Evolutionary conservation across 2,888 invertebrate genomes (phyloP).

Genomic region (Pyrgus malvae): DNA sequence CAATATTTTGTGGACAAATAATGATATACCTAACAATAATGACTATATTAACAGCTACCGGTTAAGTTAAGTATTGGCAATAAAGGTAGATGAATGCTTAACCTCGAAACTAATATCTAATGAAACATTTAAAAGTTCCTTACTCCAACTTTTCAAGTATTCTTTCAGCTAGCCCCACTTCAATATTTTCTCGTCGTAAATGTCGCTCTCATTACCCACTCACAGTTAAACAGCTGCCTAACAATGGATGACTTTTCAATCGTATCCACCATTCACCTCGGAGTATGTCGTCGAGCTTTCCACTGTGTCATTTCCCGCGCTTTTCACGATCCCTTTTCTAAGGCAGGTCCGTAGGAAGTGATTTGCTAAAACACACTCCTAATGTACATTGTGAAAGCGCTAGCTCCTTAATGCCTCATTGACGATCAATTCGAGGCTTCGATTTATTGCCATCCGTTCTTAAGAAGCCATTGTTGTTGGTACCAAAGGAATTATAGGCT

Average conservation of each 20-base stretch:
- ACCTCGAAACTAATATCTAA: no score
- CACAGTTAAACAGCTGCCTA: conserved; percentile 8
- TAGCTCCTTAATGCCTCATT: conserved; percentile 73
- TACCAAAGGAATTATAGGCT: conserved; percentile 65
- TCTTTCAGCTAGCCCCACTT: neutral
- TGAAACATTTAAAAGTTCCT: no score
- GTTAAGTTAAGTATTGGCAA: no score
- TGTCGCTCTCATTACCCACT: neutral
- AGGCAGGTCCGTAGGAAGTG: conserved; percentile 66
- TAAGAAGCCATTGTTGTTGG: conserved; percentile 66
- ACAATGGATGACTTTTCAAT: conserved; percentile 77
- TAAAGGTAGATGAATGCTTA: no score
- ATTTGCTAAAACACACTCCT: conserved; percentile 78
- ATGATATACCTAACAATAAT: no score
- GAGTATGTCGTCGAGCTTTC: conserved; percentile 61
- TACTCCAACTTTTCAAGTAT: no score
- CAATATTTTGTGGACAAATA: no score
- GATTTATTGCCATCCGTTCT: conserved; percentile 73
- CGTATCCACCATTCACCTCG: conserved; percentile 65
- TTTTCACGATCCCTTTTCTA: conserved; percentile 63
- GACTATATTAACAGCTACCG: no score
- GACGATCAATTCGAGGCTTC: conserved; percentile 68
- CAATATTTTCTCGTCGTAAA: neutral
- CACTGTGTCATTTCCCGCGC: conserved; percentile 76
- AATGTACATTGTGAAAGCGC: conserved; percentile 75